Evolutionary conservation across 1,140 invertebrate species (phyloP).

Genomic region (Branchinecta lynchi): DNA sequence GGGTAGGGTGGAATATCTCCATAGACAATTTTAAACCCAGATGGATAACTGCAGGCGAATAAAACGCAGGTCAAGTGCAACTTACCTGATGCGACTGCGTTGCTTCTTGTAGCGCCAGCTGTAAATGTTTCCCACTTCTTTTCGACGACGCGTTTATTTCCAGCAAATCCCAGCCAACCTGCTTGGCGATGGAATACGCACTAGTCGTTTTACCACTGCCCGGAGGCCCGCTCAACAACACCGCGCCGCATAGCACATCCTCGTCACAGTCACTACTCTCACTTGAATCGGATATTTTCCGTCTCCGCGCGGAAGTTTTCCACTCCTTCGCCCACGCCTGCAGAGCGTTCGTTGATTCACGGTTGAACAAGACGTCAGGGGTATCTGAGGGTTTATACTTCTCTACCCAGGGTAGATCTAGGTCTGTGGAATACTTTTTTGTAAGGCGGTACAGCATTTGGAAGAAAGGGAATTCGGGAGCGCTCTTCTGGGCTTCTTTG

Average conservation of each 20-base stretch:
- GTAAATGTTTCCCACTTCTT: neutral
- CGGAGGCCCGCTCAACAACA: neutral
- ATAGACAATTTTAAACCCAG: no score
- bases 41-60: no score
- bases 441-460: neutral
- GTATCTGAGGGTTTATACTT: neutral
- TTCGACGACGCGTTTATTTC: neutral
- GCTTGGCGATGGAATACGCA: neutral
- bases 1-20: no score
- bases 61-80: no score
- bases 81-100: neutral
- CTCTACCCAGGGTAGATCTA: neutral
- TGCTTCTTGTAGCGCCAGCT: slow-evolving; percentile 3
- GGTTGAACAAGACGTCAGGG: neutral
- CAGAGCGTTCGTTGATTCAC: neutral
- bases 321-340: neutral
- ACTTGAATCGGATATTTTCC: neutral
- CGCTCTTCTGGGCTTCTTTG: no score
- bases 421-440: neutral
- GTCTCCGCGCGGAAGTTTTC: neutral
- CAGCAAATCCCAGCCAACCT: neutral
- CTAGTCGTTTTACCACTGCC: neutral
- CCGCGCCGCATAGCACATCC: neutral
- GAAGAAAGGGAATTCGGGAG: neutral
- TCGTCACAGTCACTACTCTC: neutral